Evolutionary conservation across 2,888 invertebrate genomes (phyloP).

Genomic region (Tetranychus piercei): DNA sequence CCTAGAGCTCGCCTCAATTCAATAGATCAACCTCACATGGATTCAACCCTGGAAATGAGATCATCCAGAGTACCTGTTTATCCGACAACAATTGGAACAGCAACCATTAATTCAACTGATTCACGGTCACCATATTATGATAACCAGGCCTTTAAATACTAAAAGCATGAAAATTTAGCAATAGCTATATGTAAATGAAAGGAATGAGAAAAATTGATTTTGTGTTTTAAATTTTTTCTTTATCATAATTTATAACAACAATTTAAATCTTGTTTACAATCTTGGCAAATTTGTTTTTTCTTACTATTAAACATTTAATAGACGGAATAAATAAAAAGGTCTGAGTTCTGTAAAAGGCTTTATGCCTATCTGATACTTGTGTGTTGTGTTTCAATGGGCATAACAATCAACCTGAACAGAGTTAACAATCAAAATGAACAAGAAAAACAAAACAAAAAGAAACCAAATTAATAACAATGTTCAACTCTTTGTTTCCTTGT

Average conservation of each 20-base stretch:
- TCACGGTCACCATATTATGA: background rate
- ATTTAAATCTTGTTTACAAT: background rate
- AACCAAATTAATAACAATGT: no score
- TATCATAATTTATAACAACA: background rate
- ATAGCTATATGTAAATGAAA: no score
- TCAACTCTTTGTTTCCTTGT: no score
- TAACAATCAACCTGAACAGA: no score
- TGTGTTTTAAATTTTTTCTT: background rate
- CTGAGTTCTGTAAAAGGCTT: background rate
- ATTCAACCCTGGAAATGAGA: background rate
- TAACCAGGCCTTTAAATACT: slow-evolving; percentile 6
- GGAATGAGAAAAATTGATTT: no score
- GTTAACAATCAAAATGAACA: no score
- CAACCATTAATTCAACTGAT: background rate
- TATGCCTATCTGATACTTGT: no score
- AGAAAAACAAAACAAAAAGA: no score
- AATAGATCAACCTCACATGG: background rate
- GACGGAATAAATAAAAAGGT: background rate
- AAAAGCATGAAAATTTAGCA: background rate
- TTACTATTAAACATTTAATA: background rate
- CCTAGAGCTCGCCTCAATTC: slow-evolving; percentile 8
- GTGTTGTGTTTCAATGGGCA: no score
- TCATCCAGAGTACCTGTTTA: background rate
- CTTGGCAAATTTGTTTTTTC: background rate
- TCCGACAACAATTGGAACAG: background rate